Percentiles rank a stretch among this genome's conserved stretches.
phyloP scores from a whole-genome alignment of 2,113 vertebrate species.

The Ageneiosus marmoratus region DNA sequence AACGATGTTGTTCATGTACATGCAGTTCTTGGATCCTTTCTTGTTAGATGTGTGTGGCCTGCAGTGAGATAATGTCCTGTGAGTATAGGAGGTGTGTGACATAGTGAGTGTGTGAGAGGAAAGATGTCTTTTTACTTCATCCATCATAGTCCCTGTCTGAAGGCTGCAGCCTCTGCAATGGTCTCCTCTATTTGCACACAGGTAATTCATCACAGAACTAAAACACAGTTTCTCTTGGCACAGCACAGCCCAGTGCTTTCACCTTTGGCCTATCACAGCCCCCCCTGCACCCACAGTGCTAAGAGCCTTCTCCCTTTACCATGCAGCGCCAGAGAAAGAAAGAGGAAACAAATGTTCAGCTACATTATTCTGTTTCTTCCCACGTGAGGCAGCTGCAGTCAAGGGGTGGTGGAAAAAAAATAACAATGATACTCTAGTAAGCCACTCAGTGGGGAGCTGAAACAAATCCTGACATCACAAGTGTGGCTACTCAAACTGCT shows the following conservation, averaged over 20 bases:
- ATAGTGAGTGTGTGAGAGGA: slow-evolving; percentile 26
- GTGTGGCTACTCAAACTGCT: slow-evolving; percentile 20
- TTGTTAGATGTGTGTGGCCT: slow-evolving; percentile 33
- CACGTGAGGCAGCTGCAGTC: background rate
- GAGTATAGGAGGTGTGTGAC: slow-evolving; percentile 40
- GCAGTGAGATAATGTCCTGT: slow-evolving; percentile 37
- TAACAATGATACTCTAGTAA: slow-evolving; percentile 17
- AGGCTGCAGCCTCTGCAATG: slow-evolving; percentile 34
- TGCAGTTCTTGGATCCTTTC: slow-evolving; percentile 13
- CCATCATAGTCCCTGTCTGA: slow-evolving; percentile 52
- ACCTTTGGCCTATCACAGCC: slow-evolving; percentile 27
- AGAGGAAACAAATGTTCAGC: background rate
- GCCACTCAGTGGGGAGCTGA: slow-evolving; percentile 29
- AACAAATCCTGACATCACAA: slow-evolving; percentile 14
- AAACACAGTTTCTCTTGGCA: slow-evolving; percentile 29
- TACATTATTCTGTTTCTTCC: background rate
- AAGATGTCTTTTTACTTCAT: slow-evolving; percentile 46
- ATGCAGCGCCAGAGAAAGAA: background rate
- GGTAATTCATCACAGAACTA: slow-evolving; percentile 51
- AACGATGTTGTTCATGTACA: background rate
- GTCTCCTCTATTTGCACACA: slow-evolving; percentile 41
- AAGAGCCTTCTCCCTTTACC: slow-evolving; percentile 10
- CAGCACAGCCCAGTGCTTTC: slow-evolving; percentile 3
- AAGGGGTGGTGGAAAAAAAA: background rate
- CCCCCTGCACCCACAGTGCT: slow-evolving; percentile 1